These are phyloP conservation scores for human (Homo sapiens) DNA, from an alignment of 2,113 vertebrate species.

Conservation along the genomic window GRCh38 chr22:30268001-30268500, in stretches of 20 bases:
- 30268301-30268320: background rate
- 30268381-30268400: background rate
- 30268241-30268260: too few species aligned
- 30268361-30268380: background rate
- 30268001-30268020: background rate
- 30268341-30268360: background rate
- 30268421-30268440: background rate
- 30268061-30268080: background rate
- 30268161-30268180: background rate
- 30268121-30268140: background rate
- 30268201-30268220: background rate
- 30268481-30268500: background rate
- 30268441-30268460: rapidly evolving
- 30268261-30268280: background rate
- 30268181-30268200: rapidly evolving
- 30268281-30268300: background rate
- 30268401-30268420: background rate
- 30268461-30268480: background rate
- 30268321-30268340: background rate
- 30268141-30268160: background rate
- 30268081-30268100: background rate
- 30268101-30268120: too few species aligned
- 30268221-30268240: too few species aligned
- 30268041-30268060: background rate
- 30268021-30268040: background rate